Base-by-base conservation (phyloP, 1,140 invertebrate genomes). In the Drosophila takahashii region DNA sequence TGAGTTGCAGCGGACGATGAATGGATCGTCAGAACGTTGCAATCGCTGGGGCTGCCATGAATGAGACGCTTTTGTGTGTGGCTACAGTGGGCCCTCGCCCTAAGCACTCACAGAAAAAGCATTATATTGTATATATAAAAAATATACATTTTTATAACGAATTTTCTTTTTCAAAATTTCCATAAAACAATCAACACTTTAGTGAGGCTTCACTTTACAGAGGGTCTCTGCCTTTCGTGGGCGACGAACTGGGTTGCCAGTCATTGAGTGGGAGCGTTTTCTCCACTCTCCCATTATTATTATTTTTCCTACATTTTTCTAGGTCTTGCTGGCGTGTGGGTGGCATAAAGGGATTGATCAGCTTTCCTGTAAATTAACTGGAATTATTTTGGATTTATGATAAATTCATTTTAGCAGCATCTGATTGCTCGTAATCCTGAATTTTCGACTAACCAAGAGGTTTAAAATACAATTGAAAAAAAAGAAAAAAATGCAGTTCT, bases 241-340 rank as follows among this genome's bases (percentile, higher is more conserved):
- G 64, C 64, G 64, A 65, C 9, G 27, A 50, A 65, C 50, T 67
- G 36, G 51, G 16, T 18, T 69, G 41, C 34, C 50, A 54, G 62
- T 34, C 66, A 69, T 69, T 48, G 66, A 69, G 62, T 70, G 64
- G 62, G 66, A 56, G 16, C 66, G 62, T 37, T 67, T 41, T 13
- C 39, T 11, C 22, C 10, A 22, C 27, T 53, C 36, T 67, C 16
- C 15, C 34, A 44, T 22, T 3, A 36, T 22, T 53, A 22, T 22
- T 22, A 22, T 1, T 65, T 50, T 11, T 26, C 10, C 32, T 37
- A 26, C n/a, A 10, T 32, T 22, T 26, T 27, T 41, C n/a, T n/a
- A 48, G 36, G 32, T 66, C 62, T 66, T 62, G 26, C 41, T 15
- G 41, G 15, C 29, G 34, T 50, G 64, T 67, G 60, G 64, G 64